Conservation (phyloP, 2,113 vertebrate species). For the Piaya cayana region DNA sequence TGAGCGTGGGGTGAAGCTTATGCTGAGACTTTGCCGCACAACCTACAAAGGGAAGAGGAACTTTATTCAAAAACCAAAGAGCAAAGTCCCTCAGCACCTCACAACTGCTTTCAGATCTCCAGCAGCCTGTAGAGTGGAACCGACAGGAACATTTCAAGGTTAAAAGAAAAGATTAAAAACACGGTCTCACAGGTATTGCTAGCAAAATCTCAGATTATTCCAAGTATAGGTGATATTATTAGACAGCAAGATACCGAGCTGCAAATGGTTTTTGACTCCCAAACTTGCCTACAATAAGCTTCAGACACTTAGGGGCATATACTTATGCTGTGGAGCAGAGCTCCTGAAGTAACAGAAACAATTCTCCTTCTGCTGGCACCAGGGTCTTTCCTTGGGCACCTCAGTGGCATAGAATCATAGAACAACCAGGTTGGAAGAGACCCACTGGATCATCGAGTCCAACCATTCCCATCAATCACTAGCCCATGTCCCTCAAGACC, state of each 20-base stretch:
- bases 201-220: background rate
- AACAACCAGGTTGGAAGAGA: no score
- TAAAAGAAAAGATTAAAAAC: background rate
- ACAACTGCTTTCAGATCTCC: background rate
- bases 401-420: no score
- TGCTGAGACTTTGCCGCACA: background rate
- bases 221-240: background rate
- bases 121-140: background rate
- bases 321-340: background rate
- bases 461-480: no score
- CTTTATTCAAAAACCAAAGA: background rate
- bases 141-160: slow-evolving; percentile 12
- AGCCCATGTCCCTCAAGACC: no score
- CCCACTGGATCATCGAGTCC: no score
- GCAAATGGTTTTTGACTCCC: background rate
- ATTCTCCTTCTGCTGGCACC: background rate
- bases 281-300: background rate
- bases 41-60: background rate
- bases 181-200: slow-evolving; percentile 4
- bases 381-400: background rate
- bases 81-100: background rate
- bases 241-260: background rate
- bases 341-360: background rate
- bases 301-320: background rate
- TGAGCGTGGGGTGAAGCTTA: background rate